Conservation (phyloP, 2,888 invertebrate genomes). For the Celastrina argiolus region DNA sequence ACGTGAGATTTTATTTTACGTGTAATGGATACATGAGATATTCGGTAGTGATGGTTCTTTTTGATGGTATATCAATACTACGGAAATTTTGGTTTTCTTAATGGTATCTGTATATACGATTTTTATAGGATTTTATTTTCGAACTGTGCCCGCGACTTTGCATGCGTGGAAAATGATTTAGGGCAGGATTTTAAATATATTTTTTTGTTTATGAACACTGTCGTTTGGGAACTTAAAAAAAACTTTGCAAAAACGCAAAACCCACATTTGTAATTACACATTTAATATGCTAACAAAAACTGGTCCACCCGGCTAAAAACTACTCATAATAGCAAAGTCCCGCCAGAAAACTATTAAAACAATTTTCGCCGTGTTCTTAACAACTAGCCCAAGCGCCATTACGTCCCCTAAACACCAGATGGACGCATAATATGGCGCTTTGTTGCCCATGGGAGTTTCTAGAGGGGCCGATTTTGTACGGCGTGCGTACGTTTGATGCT, state of each 20-base stretch:
- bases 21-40: background rate
- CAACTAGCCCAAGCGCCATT: constrained; percentile 14
- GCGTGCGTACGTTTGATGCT: constrained; percentile 28
- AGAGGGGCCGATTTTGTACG: constrained; percentile 39
- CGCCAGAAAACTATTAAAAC: constrained; percentile 7
- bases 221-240: too few species aligned
- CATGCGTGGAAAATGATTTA: too few species aligned
- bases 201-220: too few species aligned
- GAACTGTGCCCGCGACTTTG: too few species aligned
- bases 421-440: constrained; percentile 49
- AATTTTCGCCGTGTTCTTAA: constrained; percentile 13
- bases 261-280: background rate
- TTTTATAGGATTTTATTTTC: too few species aligned
- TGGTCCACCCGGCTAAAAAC: background rate
- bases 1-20: background rate
- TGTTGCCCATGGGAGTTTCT: constrained; percentile 60
- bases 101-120: too few species aligned
- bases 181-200: too few species aligned
- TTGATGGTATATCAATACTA: background rate
- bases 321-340: background rate
- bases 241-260: background rate
- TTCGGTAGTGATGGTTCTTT: background rate
- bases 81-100: too few species aligned
- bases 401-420: constrained; percentile 48
- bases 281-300: background rate